Conservation (phyloP, 2,797 vertebrate genomes). For the Falco peregrinus region DNA sequence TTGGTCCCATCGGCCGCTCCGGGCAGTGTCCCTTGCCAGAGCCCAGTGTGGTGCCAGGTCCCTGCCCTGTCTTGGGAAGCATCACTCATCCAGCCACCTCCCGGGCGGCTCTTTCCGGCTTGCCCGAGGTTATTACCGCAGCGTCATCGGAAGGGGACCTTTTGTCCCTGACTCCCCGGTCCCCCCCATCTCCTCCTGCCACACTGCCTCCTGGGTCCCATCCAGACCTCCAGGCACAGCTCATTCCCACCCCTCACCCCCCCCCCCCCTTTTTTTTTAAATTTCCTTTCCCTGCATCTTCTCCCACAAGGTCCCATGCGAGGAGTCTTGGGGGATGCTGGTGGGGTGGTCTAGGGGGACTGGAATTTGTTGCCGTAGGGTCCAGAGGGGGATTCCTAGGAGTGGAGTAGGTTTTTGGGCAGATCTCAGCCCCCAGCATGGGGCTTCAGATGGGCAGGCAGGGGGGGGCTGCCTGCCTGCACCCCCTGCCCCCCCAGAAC, state of each 20-base stretch:
- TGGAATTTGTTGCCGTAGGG: background rate
- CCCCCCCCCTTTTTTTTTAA: background rate
- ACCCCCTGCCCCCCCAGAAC: no score
- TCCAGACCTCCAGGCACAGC: background rate
- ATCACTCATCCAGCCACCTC: background rate
- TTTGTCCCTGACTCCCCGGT: background rate
- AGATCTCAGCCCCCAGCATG: accelerated
- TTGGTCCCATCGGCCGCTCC: background rate
- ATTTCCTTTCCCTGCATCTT: background rate
- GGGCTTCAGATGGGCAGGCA: accelerated
- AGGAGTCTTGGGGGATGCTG: background rate
- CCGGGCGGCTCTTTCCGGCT: background rate
- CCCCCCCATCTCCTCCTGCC: background rate
- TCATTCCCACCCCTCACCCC: background rate
- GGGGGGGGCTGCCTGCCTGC: background rate
- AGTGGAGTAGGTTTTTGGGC: accelerated
- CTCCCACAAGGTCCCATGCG: background rate
- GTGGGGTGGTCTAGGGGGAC: no score
- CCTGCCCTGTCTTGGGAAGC: background rate
- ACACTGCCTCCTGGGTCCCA: background rate
- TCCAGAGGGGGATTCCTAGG: accelerated
- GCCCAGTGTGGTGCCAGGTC: background rate
- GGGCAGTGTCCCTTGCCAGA: background rate
- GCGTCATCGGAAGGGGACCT: background rate
- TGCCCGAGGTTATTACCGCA: background rate